phyloP scores from a whole-genome alignment of 1,140 invertebrate genomes.

The Diabrotica undecimpunctata region DNA sequence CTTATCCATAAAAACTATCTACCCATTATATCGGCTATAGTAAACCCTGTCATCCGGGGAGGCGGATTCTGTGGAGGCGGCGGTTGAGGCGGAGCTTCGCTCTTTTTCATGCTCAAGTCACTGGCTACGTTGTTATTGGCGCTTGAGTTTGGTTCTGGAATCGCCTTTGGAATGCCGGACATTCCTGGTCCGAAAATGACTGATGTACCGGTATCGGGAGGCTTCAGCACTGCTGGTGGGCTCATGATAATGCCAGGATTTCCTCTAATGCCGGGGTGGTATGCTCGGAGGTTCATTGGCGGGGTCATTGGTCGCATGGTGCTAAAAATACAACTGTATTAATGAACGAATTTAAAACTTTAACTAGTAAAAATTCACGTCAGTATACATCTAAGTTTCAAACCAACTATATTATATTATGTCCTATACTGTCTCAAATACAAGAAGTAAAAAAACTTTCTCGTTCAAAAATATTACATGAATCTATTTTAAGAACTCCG shows the following conservation, averaged over 20 bases:
- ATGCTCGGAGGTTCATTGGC: conserved; percentile 34
- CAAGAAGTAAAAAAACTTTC: too few species aligned
- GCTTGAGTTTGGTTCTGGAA: not conserved
- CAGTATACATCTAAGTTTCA: too few species aligned
- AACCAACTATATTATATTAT: too few species aligned
- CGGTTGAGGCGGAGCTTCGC: conserved; percentile 38
- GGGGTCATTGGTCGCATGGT: conserved; percentile 27
- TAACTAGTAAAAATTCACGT: too few species aligned
- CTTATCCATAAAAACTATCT: conserved; percentile 47
- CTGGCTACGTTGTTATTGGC: conserved; percentile 36
- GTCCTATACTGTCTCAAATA: too few species aligned
- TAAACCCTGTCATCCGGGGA: conserved; percentile 62
- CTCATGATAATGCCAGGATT: not conserved
- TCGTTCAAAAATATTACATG: too few species aligned
- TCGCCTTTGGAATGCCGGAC: not conserved
- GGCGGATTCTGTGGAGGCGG: conserved; percentile 50
- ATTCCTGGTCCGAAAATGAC: conserved; percentile 12
- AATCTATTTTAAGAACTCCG: too few species aligned
- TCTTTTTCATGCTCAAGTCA: conserved; percentile 46
- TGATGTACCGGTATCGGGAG: conserved; percentile 27
- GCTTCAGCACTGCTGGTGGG: conserved; percentile 31
- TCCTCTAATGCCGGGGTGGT: not conserved
- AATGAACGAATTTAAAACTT: not conserved
- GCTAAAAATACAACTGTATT: conserved; percentile 6
- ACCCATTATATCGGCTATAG: conserved; percentile 72